Evolutionary conservation across 2,888 invertebrate species (phyloP), one percentile per base, ranked within the genome.

Genomic region (Timandra comae): DNA sequence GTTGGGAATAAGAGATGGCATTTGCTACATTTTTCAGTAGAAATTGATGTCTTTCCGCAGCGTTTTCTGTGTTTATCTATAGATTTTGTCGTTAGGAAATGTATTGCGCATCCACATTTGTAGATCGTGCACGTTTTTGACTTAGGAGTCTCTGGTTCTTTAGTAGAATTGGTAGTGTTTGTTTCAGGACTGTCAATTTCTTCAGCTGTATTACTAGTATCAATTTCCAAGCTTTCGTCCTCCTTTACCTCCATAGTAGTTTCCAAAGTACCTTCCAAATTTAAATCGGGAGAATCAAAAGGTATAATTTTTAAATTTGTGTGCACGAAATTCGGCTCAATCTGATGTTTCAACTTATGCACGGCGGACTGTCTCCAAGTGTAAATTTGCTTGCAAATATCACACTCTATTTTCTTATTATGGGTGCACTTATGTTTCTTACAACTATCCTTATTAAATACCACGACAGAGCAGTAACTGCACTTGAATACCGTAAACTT

Each of bases 21-120:
- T 33, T 63, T 59, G 27, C 65, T 67, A 36, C 67, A 69, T 0
- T 46, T 49, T 11, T 63, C 66, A 32, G 52, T 54, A 0, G 49
- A 51, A 1, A 43, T 40, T 0, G 38, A 7, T 1, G 25, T 6
- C 0, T 41, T 31, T 2, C 35, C 36, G 8, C 64, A 63, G 0
- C 33, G 9, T 1, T 43, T 35, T 2, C 52, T 29, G 30, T 70
- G 70, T 2, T 43, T 54, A 1, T 58, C 49, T 1, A 63, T 39
- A 0, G 50, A 39, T 7, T 41, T 42, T 4, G 49, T 21, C 0
- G 66, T 56, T 0, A 57, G 61, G 10, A 50, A 69, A 34, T 70
- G 68, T 0, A 70, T 22, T 0, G 64, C 63, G 5, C 70, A 70
- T 0, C 41, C 19, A 8, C 68, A 70, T 40, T 56, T 47, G 21